Evolutionary conservation across 2,888 invertebrate species (phyloP).

Genomic region (Acanthococcus lagerstroemiae): DNA sequence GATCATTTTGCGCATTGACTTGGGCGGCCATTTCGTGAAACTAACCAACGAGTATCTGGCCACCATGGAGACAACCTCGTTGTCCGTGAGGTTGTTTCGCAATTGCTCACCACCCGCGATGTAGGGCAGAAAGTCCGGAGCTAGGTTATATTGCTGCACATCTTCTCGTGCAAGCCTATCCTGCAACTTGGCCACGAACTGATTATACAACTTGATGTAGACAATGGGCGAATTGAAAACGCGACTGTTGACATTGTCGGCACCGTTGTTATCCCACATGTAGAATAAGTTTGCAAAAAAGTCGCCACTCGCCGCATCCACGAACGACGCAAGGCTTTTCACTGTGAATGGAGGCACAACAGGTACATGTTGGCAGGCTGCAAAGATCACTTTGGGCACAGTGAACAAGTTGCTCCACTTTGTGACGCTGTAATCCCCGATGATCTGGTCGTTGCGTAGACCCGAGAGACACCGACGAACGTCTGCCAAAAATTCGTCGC

Average conservation of each 20-base stretch:
- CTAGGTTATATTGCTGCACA: background rate
- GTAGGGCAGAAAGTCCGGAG: background rate
- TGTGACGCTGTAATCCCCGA: background rate
- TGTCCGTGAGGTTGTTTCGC: conserved; percentile 6
- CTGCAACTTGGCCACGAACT: background rate
- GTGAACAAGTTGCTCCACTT: conserved; percentile 15
- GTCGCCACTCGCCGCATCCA: background rate
- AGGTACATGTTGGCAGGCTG: background rate
- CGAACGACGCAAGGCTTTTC: background rate
- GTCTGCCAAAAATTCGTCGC: no score
- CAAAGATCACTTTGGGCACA: background rate
- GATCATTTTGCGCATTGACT: background rate
- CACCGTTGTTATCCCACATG: conserved; percentile 5
- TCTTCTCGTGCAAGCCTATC: background rate
- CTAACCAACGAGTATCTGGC: background rate
- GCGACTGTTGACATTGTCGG: background rate
- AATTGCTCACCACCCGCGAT: background rate
- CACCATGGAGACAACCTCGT: background rate
- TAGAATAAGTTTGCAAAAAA: conserved; percentile 11
- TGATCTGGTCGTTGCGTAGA: background rate
- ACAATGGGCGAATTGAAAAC: background rate
- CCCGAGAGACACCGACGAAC: no score
- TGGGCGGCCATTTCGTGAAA: conserved; percentile 23
- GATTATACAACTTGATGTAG: conserved; percentile 2
- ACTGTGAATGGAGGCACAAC: background rate